Conservation (phyloP, 2,888 invertebrate genomes). For the Lycaena phlaeas region DNA sequence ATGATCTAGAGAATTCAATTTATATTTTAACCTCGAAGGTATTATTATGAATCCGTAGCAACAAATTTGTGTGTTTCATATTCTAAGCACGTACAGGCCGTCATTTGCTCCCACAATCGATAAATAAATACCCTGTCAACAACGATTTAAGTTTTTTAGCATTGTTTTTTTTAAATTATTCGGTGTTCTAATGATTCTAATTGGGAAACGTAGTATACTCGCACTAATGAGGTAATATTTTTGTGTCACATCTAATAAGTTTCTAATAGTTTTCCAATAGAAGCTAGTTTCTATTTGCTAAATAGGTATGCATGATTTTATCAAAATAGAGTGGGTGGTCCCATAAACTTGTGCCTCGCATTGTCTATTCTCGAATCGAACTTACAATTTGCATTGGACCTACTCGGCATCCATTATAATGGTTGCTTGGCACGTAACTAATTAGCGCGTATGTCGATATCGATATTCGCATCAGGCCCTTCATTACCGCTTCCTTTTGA, state of each 20-base stretch:
- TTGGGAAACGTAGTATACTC: no score
- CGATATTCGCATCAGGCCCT: slow-evolving; percentile 52
- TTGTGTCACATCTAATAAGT: no score
- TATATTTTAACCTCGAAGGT: no score
- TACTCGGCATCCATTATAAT: slow-evolving; percentile 63
- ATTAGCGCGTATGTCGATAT: slow-evolving; percentile 59
- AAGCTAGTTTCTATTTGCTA: background rate
- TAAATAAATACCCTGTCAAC: slow-evolving; percentile 16
- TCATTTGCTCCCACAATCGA: slow-evolving; percentile 33
- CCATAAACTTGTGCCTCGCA: slow-evolving; percentile 58
- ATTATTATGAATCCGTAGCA: background rate
- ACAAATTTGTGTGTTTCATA: slow-evolving; percentile 26
- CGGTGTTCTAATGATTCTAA: no score
- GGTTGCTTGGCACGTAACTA: slow-evolving; percentile 49
- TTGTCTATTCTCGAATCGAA: slow-evolving; percentile 71
- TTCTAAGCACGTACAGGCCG: slow-evolving; percentile 35
- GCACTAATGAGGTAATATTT: no score
- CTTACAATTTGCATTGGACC: slow-evolving; percentile 68
- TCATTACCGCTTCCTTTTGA: slow-evolving; percentile 39
- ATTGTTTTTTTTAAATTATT: no score
- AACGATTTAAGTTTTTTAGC: slow-evolving; percentile 1
- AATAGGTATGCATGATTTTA: slow-evolving; percentile 23
- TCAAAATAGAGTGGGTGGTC: slow-evolving; percentile 60
- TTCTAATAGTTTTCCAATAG: slow-evolving; percentile 1
- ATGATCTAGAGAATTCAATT: no score